Evolutionary conservation across 2,888 invertebrate species (phyloP).

Genomic region (Ectemnius continuus): DNA sequence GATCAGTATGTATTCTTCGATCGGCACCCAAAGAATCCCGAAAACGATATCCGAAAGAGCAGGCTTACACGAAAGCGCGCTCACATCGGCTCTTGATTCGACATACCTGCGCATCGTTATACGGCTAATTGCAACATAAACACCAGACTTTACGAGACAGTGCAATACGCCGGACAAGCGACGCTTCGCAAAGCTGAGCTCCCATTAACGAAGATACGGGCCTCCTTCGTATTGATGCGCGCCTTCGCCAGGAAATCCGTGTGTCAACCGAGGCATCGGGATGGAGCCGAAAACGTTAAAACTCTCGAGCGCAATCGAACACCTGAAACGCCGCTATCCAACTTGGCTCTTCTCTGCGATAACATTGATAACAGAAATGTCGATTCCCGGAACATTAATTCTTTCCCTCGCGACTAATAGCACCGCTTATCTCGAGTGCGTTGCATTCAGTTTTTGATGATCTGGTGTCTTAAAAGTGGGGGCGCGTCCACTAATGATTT

Average conservation of each 20-base stretch:
- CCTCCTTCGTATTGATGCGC: conserved; percentile 44
- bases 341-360: conserved; percentile 13
- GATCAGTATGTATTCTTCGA: too few relatives aligned
- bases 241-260: conserved; percentile 25
- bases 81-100: conserved; percentile 49
- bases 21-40: background rate
- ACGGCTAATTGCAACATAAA: conserved; percentile 75
- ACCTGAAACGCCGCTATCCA: conserved; percentile 41
- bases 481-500: too few relatives aligned
- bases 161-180: conserved; percentile 70
- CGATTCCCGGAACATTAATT: conserved; percentile 37
- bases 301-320: conserved; percentile 46
- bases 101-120: conserved; percentile 64
- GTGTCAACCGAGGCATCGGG: conserved; percentile 27
- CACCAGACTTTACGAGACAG: conserved; percentile 72
- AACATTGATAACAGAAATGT: conserved; percentile 11
- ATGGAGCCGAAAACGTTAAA: conserved; percentile 46
- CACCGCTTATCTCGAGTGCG: too few relatives aligned
- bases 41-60: conserved; percentile 31
- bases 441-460: too few relatives aligned
- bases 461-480: too few relatives aligned
- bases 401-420: conserved; percentile 25
- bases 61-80: conserved; percentile 21
- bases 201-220: conserved; percentile 69
- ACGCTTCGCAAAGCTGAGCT: conserved; percentile 73